Evolutionary conservation across 1,140 invertebrate genomes (phyloP).

Genomic region (Lepidurus couesii): DNA sequence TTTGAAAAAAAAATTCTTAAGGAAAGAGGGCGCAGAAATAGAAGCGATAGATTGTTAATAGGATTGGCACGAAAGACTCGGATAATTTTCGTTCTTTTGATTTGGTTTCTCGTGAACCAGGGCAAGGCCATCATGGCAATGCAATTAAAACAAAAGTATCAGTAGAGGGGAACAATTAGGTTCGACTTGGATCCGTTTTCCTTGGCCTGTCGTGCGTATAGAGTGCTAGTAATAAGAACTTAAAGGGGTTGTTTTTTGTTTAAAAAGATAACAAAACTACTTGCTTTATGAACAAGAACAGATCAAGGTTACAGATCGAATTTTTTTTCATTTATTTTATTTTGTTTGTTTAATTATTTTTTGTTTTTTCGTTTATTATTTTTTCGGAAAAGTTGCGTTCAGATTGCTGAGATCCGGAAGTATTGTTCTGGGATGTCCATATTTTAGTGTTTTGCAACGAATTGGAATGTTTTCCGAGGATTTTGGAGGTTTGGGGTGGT

Average conservation of each 20-base stretch:
- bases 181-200: not conserved
- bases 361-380: too few relatives aligned
- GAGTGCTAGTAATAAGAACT: not conserved
- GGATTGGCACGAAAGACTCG: not conserved
- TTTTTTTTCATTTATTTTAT: too few relatives aligned
- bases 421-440: not conserved
- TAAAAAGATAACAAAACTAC: not conserved
- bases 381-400: not conserved
- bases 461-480: not conserved
- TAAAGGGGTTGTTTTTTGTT: too few relatives aligned
- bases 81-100: too few relatives aligned
- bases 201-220: not conserved
- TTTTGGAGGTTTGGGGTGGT: too few relatives aligned
- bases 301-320: not conserved
- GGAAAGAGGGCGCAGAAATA: too few relatives aligned
- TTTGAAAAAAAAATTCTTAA: too few relatives aligned
- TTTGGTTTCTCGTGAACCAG: slow-evolving; percentile 3
- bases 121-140: slow-evolving; percentile 7
- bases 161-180: not conserved
- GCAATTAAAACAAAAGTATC: not conserved
- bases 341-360: too few relatives aligned
- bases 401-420: not conserved
- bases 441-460: not conserved
- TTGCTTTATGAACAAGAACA: not conserved
- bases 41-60: not conserved